A percentile compares a stretch with the other conserved stretches of the same genome.
These are phyloP conservation scores for Oncorhynchus kisutch DNA, from an alignment of 2,113 vertebrate genomes.

Conservation along the genomic window DNA sequence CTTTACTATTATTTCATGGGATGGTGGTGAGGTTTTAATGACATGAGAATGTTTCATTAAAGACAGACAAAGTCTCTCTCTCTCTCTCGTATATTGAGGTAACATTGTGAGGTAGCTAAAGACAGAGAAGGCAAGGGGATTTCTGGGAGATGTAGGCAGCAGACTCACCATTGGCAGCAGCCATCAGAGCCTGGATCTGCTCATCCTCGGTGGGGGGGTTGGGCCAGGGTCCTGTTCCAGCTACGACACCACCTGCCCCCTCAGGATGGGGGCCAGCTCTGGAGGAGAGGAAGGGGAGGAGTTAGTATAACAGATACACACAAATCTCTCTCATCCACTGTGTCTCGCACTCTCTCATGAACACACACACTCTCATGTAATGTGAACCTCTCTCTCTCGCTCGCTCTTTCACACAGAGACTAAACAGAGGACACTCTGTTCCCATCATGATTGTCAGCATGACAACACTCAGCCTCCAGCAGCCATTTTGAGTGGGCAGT, in stretches of 20 bases:
- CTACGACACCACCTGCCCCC: conserved; percentile 67
- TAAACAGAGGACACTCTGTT: neutral
- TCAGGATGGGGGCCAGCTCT: conserved; percentile 8
- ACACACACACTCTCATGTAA: neutral
- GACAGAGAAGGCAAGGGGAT: neutral
- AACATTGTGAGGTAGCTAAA: neutral
- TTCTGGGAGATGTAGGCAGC: conserved; percentile 19
- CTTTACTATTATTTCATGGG: too few species aligned
- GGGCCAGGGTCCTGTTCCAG: conserved; percentile 95
- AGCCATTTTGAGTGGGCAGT: neutral
- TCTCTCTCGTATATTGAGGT: neutral
- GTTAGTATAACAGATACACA: conserved; percentile 28
- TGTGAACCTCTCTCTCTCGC: too few species aligned
- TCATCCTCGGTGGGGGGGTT: conserved; percentile 96
- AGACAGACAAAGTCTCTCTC: neutral
- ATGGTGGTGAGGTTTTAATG: too few species aligned
- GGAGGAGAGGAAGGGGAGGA: conserved; percentile 6
- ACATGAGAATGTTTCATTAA: too few species aligned
- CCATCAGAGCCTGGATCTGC: conserved; percentile 97
- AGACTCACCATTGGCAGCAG: conserved; percentile 89
- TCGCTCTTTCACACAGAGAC: neutral
- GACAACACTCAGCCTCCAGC: neutral
- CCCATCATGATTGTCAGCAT: neutral
- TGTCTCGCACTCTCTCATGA: neutral
- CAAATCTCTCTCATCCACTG: neutral